Conservation (phyloP, 2,113 vertebrate species). For the Dendropsophus ebraccatus region DNA sequence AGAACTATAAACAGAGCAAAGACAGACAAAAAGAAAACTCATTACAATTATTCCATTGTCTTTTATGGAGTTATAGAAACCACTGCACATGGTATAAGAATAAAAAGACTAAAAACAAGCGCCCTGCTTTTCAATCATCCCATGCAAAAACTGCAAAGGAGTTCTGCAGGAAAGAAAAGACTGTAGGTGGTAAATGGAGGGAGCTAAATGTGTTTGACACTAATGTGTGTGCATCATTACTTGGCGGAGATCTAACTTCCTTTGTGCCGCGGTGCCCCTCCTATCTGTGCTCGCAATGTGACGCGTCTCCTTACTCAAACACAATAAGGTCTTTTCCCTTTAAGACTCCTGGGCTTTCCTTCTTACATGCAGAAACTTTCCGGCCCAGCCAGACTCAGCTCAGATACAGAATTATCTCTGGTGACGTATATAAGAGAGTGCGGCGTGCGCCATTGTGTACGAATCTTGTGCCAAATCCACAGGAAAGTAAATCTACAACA, state of each 20-base stretch:
- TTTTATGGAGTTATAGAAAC: neutral
- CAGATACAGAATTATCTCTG: constrained; percentile 1
- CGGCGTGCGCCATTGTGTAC: neutral
- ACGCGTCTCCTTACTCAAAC: constrained; percentile 2
- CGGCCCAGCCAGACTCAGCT: neutral
- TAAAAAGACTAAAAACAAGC: neutral
- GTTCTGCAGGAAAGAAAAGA: neutral
- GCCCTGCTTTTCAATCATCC: neutral
- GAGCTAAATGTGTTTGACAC: neutral
- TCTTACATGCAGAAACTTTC: neutral
- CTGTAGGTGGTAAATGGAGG: neutral
- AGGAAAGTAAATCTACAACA: neutral
- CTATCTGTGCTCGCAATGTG: neutral
- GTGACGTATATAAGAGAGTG: neutral
- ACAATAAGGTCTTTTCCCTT: constrained; percentile 34
- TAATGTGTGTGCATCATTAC: neutral
- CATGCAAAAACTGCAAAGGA: neutral
- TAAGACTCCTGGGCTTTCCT: constrained; percentile 30
- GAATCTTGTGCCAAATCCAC: neutral
- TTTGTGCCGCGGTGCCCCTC: neutral
- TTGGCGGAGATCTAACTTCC: constrained; percentile 13
- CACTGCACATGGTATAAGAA: neutral
- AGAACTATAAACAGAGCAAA: neutral
- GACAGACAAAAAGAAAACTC: neutral
- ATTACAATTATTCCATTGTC: neutral